Evolutionary conservation across 1,140 invertebrate species (phyloP), one percentile per base, ranked within the genome.

Genomic region (Sinella curviseta): DNA sequence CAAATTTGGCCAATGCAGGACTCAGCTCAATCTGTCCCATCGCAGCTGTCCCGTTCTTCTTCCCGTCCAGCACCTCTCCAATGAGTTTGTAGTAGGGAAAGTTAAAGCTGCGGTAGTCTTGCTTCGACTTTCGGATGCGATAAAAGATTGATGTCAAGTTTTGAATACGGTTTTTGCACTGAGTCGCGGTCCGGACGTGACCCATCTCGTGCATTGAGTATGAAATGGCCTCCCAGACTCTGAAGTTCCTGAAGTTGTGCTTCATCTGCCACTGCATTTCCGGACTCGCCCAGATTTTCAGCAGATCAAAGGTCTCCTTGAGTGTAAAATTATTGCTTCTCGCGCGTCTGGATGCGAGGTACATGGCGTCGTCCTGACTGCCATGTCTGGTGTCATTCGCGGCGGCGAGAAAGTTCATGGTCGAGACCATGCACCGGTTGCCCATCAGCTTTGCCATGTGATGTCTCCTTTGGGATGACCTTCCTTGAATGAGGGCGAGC

Each of bases 241-340:
- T 77, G 65, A 83, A 83, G 74, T 83, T 83, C 78, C 83, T 34
- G 48, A 77, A 77, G 28, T 82, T 80, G 77, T 26, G 60, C 48
- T 82, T 83, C 79, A 83, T 82, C 24, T 83, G 79, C 81, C 81
- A 83, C 65, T 83, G 83, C 78, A 83, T 83, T 30, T 83, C 83
- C 14, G 83, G 81, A 73, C 79, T 81, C n/a, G n/a, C n/a, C 83
- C 83, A 83, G n/a, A 83, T 82, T 65, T 83, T 83, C 1, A 83
- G 54, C 4, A 83, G 78, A 74, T 82, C 81, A 78, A 83, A 83
- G 20, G 83, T 82, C 78, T 83, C 83, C 39, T 83, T 82, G 0
- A 83, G 73, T 35, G 83, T 82, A 36, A 83, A 83, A 74, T 83
- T 83, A 81, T 83, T 83, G 77, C 79, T 81, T 8, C 83, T 48